Evolutionary conservation across 2,888 invertebrate genomes (phyloP), one percentile per base, ranked within the genome.

Genomic region (Plemyria rubiginata): DNA sequence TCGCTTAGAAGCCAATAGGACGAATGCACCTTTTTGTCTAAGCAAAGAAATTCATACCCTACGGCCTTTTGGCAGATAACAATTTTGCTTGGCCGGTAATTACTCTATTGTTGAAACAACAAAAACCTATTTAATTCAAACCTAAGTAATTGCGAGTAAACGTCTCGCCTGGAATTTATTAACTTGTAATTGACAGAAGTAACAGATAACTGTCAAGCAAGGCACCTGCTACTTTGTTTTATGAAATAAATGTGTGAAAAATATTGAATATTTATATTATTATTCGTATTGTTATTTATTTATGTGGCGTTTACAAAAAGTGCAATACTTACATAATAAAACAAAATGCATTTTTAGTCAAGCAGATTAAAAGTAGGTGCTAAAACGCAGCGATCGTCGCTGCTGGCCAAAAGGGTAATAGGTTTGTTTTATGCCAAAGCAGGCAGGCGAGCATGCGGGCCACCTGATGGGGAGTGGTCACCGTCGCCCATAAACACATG

Each of bases 101-200:
- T 43, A 38, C 60, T 64, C 49, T 56, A 60, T 64, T 64, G 49
- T 54, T 56, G 7, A 9, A 7, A 15, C 29, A 29, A 43, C 16
- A 60, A 65, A 64, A 60, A 60, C 41, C n/a, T 52, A 64, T 53
- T n/a, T 50, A 13, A 64, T 64, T 62, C 40, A 58, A 65, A 57
- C 38, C 16, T 65, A 65, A 60, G 60, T 65, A 60, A 65, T 60
- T 65, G 60, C 54, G 51, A 60, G 22, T 53, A 60, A 50, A 65
- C 13, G 40, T 57, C 40, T 49, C 49, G 45, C 0, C 15, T 51
- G 57, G 65, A 57, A 65, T 60, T 60, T 61, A 65, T 65, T 61
- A 60, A 50, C 22, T 56, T 43, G 48, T 65, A 65, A 65, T 65
- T 65, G 65, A 65, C 65, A 57, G 57, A 9, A 60, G 53, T 60